Base-by-base conservation (phyloP, 2,113 vertebrate genomes). In the Nothobranchius kuhntae region DNA sequence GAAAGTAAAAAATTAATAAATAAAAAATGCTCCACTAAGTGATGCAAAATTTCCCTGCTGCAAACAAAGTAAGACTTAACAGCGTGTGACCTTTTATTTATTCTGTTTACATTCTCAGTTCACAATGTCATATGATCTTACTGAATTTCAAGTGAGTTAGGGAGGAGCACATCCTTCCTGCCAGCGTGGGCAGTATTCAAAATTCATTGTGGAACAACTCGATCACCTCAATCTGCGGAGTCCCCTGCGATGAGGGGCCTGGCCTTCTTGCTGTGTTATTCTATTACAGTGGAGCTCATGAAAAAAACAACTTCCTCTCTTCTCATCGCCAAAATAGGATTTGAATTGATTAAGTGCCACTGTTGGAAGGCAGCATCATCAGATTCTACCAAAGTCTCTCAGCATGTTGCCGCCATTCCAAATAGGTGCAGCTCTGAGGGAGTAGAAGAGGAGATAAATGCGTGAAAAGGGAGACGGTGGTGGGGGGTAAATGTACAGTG, bases 331-430 rank as follows among this genome's bases (percentile, higher is more conserved):
- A 86, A 85, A 92, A 93, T 91, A 84, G 66, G 83, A 92, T 93
- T 93, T 87, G 62, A 14, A 92, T 93, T 90, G 92, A 93, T 92
- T 92, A 90, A 89, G 87, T 89, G 90, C 85, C 91, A 89, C 71
- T 30, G 78, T 73, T 66, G 86, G 76, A 75, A 71, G 69, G 75
- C 72, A 87, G 68, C 78, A 68, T 90, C 85, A 88, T 91, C 84
- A 76, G 83, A 85, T 88, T 88, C 83, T 79, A 86, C 83, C 77
- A 73, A 80, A 83, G 82, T 67, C 80, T 68, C 75, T 81, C 83
- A 72, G 84, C 72, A 36, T 87, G 82, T 88, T 76, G 73, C 82
- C 77, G 50, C 75, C 5, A 67, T 73, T 78, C 64, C 65, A 61
- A 75, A 78, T 42, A 82, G 75, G 59, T 69, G 68, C 59, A 78